Percentiles rank a stretch among this genome's conserved stretches.
Evolutionary conservation across 2,888 invertebrate genomes (phyloP).

Genomic region (Zelleria hepariella): DNA sequence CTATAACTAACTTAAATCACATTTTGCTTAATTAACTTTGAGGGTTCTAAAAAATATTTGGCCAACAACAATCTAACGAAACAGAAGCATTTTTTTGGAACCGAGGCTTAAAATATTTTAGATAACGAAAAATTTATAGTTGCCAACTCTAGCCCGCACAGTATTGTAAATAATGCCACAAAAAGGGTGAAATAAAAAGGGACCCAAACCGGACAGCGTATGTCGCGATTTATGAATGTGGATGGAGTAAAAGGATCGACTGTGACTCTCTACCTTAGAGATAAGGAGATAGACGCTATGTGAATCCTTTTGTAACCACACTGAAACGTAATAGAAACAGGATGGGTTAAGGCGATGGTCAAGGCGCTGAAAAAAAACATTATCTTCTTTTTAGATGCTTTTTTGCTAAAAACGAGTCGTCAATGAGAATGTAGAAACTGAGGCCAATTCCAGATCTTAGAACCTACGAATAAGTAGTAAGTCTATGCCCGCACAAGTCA

Average conservation of each 20-base stretch:
- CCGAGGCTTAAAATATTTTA: neutral
- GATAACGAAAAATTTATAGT: neutral
- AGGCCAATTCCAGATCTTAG: too few relatives aligned
- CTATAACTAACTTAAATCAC: neutral
- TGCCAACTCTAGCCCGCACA: neutral
- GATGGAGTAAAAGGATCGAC: neutral
- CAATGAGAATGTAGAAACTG: too few relatives aligned
- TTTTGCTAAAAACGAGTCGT: too few relatives aligned
- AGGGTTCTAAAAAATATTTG: neutral
- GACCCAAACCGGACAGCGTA: neutral
- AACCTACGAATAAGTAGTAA: too few relatives aligned
- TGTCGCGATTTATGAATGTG: neutral
- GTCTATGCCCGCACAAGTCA: too few relatives aligned
- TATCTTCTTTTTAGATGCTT: too few relatives aligned
- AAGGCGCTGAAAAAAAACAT: too few relatives aligned
- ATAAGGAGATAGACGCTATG: too few relatives aligned
- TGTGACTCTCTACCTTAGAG: too few relatives aligned
- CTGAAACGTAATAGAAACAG: too few relatives aligned
- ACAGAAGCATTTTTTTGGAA: neutral
- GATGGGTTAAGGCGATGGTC: too few relatives aligned
- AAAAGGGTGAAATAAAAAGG: neutral
- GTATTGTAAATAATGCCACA: neutral
- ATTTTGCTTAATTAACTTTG: neutral
- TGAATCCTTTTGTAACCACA: too few relatives aligned
- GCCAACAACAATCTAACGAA: neutral